Evolutionary conservation across 2,888 invertebrate genomes (phyloP).

Genomic region (Rhimphoctona megacephalus): DNA sequence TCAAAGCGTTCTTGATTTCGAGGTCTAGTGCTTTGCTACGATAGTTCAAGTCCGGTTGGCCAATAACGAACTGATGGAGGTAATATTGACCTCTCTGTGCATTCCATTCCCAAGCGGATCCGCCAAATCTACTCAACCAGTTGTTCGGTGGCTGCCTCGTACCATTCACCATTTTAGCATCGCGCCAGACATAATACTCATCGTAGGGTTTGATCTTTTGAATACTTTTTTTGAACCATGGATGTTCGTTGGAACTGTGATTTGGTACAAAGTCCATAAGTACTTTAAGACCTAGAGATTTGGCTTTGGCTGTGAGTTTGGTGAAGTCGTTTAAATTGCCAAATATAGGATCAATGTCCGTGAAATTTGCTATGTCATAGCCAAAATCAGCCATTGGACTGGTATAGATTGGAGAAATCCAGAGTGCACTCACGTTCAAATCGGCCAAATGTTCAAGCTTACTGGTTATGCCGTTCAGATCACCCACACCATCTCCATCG

Average conservation of each 20-base stretch:
- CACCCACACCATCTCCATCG: conserved; percentile 86
- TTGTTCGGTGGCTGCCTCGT: conserved; percentile 83
- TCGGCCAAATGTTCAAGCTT: conserved; percentile 87
- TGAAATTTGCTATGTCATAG: conserved; percentile 88
- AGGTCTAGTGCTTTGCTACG: conserved; percentile 85
- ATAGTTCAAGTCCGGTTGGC: conserved; percentile 89
- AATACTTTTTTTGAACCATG: conserved; percentile 92
- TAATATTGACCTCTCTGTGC: conserved; percentile 86
- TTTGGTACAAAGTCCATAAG: conserved; percentile 86
- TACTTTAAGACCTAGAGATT: conserved; percentile 85
- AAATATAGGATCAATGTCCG: conserved; percentile 86
- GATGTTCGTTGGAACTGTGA: conserved; percentile 91
- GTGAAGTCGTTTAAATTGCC: conserved; percentile 87
- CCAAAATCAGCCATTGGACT: conserved; percentile 89
- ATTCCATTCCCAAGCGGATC: conserved; percentile 88
- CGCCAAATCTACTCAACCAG: conserved; percentile 84
- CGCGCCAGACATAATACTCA: conserved; percentile 92
- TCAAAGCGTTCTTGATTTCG: conserved; percentile 85
- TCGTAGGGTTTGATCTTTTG: conserved; percentile 87
- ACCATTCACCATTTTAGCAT: conserved; percentile 84
- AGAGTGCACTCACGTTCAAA: conserved; percentile 88
- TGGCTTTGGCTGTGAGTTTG: conserved; percentile 63
- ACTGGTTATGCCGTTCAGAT: conserved; percentile 81
- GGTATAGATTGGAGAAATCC: conserved; percentile 90
- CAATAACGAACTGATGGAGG: conserved; percentile 87